Evolutionary conservation across 2,888 invertebrate genomes (phyloP).

Genomic region (Lepidonotus clava): DNA sequence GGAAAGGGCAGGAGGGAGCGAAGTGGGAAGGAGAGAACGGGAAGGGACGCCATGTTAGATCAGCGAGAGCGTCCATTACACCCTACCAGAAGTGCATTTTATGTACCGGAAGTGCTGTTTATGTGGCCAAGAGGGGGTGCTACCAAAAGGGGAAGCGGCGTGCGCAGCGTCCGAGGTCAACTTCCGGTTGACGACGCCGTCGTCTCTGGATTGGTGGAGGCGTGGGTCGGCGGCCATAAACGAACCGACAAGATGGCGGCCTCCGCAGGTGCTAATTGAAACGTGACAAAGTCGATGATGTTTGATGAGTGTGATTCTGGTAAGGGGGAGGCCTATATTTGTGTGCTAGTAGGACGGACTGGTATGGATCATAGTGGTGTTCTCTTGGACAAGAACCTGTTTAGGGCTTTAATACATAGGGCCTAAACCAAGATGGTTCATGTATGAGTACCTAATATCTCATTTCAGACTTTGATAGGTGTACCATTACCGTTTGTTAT

Average conservation of each 20-base stretch:
- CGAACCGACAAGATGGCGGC: neutral
- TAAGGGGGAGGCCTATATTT: no score
- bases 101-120: constrained; percentile 6
- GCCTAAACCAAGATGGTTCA: no score
- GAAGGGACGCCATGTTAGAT: neutral
- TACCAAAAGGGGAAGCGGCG: neutral
- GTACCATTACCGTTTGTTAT: no score
- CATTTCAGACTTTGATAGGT: no score
- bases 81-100: neutral
- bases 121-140: neutral
- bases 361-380: no score
- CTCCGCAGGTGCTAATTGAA: neutral
- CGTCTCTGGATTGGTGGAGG: neutral
- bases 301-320: neutral
- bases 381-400: no score
- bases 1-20: no score
- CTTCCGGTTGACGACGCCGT: neutral
- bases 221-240: neutral
- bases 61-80: neutral
- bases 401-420: no score
- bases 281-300: neutral
- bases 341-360: no score
- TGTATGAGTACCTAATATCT: no score
- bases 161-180: neutral
- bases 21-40: no score